phyloP scores from a whole-genome alignment of 2,888 invertebrate species.

The Sarcophaga variegata region DNA sequence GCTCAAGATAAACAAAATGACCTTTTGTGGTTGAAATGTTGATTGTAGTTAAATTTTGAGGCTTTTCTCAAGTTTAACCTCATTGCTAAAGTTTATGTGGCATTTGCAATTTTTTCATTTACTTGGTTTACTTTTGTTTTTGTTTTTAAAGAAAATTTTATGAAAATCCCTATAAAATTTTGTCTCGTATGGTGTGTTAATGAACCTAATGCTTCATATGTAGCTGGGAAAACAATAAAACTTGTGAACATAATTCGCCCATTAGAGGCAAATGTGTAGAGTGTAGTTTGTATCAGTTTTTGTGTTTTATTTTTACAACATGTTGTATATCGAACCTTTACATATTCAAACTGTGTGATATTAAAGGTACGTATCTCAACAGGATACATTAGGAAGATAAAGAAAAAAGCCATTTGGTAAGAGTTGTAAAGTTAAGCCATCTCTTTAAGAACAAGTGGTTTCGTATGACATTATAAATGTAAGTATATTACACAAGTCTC shows the following conservation, averaged over 20 bases:
- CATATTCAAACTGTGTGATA: too few relatives aligned
- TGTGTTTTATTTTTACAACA: neutral
- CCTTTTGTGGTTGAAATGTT: slow-evolving; percentile 13
- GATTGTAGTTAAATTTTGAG: neutral
- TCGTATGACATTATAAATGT: too few relatives aligned
- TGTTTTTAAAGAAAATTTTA: neutral
- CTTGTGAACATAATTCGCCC: slow-evolving; percentile 14
- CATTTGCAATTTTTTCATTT: neutral
- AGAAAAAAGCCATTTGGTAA: too few relatives aligned
- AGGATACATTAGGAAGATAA: too few relatives aligned
- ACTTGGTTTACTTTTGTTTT: neutral
- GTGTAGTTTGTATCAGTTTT: neutral
- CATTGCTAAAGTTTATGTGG: slow-evolving; percentile 16
- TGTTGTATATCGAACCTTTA: too few relatives aligned
- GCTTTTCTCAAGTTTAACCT: neutral
- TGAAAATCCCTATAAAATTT: neutral
- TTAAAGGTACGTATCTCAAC: too few relatives aligned
- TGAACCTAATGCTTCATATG: neutral
- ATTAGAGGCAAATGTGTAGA: slow-evolving; percentile 33
- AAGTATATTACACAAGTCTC: too few relatives aligned
- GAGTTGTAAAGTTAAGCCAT: too few relatives aligned
- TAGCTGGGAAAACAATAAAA: slow-evolving; percentile 11
- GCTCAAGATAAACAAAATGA: neutral
- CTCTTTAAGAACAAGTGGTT: too few relatives aligned
- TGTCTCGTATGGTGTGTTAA: neutral